Conservation (phyloP, 2,888 invertebrate species). For the Atrina japonica region DNA sequence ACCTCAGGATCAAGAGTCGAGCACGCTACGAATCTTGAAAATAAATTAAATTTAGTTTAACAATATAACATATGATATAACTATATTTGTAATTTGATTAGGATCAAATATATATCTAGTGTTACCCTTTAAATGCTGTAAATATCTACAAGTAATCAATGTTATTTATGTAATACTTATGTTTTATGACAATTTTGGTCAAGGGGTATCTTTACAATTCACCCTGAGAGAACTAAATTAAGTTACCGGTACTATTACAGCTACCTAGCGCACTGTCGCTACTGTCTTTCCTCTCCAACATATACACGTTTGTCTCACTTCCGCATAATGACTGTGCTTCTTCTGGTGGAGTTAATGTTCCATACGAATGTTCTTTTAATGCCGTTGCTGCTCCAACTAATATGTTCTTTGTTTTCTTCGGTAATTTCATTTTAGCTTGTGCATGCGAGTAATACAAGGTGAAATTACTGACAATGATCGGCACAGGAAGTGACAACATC, state of each 20-base stretch:
- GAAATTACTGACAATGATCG: conserved; percentile 79
- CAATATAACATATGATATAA: no score
- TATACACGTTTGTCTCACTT: conserved; percentile 31
- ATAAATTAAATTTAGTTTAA: no score
- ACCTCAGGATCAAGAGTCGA: no score
- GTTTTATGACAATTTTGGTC: no score
- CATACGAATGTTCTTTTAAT: conserved; percentile 58
- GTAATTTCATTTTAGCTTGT: conserved; percentile 77
- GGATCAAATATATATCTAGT: no score
- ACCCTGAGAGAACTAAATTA: conserved; percentile 9
- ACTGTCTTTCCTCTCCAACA: conserved; percentile 60
- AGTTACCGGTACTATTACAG: conserved; percentile 61
- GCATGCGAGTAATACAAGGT: conserved; percentile 79
- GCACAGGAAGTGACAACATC: conserved; percentile 78
- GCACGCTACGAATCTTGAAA: no score
- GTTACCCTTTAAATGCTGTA: no score
- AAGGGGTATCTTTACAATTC: no score
- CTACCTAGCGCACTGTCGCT: conserved; percentile 66
- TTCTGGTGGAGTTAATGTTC: conserved; percentile 33
- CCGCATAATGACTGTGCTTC: conserved; percentile 18
- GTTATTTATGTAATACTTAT: no score
- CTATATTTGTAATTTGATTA: no score
- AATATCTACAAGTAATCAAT: no score
- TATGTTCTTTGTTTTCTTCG: conserved; percentile 74
- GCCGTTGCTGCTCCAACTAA: conserved; percentile 76